Conservation (phyloP, 1,140 invertebrate genomes). For the Diorhabda elongata region DNA sequence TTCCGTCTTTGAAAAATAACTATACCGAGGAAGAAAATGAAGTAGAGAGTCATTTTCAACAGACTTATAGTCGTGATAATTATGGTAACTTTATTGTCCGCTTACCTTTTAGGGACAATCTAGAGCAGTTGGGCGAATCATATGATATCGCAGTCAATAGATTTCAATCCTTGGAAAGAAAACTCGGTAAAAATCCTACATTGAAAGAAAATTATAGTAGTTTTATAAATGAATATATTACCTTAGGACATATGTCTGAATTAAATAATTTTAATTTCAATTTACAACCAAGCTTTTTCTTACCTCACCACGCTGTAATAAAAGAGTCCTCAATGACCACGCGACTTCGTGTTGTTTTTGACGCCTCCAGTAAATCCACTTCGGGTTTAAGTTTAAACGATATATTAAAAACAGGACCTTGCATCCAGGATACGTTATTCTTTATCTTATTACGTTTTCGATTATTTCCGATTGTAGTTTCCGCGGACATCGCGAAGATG, state of each 20-base stretch:
- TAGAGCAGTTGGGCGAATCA: not conserved
- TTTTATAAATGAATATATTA: conserved; percentile 41
- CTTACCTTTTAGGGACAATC: not conserved
- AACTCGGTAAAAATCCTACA: conserved; percentile 4
- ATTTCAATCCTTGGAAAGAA: conserved; percentile 21
- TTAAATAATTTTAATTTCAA: conserved; percentile 2
- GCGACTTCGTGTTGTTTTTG: conserved; percentile 5
- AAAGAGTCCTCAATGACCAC: not conserved
- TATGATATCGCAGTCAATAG: conserved; percentile 10
- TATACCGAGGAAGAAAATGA: not conserved
- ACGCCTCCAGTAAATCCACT: not conserved
- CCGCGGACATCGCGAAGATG: conserved; percentile 46
- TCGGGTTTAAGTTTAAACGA: conserved; percentile 3
- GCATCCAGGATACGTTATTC: conserved; percentile 37
- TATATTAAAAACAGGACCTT: conserved; percentile 3
- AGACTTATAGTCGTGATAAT: not conserved
- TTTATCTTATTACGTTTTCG: conserved; percentile 39
- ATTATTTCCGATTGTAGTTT: conserved; percentile 35
- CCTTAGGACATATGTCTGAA: conserved; percentile 38
- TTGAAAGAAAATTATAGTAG: conserved; percentile 24
- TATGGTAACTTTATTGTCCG: conserved; percentile 18
- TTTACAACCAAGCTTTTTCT: not conserved
- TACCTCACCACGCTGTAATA: not conserved
- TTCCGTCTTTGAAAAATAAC: not conserved
- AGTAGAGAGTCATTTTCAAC: conserved; percentile 6